A percentile compares a stretch with the other conserved stretches of the same genome.
These are phyloP conservation scores for Acipenser ruthenus DNA, from an alignment of 2,797 vertebrate genomes.

Conservation along the genomic window DNA sequence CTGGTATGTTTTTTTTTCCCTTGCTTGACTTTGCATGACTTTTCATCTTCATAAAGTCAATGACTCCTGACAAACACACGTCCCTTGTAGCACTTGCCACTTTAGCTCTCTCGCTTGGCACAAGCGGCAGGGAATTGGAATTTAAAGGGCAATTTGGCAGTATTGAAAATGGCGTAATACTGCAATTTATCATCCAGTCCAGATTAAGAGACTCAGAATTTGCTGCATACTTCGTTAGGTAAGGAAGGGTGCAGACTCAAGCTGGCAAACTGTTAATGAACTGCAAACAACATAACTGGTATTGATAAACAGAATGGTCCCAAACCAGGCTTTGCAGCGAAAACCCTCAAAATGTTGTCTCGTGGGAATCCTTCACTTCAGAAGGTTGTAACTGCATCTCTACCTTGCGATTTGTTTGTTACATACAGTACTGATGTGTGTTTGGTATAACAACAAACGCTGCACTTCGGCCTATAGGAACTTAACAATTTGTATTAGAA, in stretches of 20 bases:
- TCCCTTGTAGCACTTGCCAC: constrained; percentile 9
- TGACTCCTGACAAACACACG: constrained; percentile 11
- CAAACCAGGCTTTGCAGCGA: too few species aligned
- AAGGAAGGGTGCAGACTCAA: neutral
- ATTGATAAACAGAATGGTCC: too few species aligned
- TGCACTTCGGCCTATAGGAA: too few species aligned
- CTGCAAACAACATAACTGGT: neutral
- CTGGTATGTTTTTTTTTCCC: neutral
- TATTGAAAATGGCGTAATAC: constrained; percentile 3
- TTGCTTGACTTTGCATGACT: neutral
- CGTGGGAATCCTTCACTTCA: too few species aligned
- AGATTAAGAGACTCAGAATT: neutral
- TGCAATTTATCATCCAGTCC: constrained; percentile 11
- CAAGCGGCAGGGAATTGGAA: neutral
- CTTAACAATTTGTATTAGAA: too few species aligned
- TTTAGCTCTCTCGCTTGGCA: neutral
- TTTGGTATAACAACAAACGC: too few species aligned
- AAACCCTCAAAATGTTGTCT: too few species aligned
- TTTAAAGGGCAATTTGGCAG: constrained; percentile 20
- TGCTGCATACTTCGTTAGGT: neutral
- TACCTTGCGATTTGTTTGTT: too few species aligned
- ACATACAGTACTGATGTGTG: too few species aligned
- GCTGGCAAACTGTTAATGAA: constrained; percentile 1
- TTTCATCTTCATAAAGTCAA: constrained; percentile 11
- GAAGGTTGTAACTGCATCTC: too few species aligned